Percentiles rank a stretch among this genome's conserved stretches.
phyloP scores from a whole-genome alignment of 2,113 vertebrate species.

The Sturnira hondurensis region DNA sequence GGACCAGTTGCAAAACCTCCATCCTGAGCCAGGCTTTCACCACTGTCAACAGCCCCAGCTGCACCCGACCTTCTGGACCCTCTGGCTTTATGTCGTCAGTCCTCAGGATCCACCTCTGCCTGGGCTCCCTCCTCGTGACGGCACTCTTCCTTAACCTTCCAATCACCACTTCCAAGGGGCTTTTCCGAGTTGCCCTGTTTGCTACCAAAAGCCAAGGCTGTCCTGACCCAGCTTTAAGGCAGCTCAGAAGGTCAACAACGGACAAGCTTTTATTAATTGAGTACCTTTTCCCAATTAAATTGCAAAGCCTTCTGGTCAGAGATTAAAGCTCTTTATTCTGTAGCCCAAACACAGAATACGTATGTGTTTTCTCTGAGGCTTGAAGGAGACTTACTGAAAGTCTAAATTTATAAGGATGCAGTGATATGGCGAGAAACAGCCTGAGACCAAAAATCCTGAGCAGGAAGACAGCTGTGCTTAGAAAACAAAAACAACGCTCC shows the following conservation, averaged over 20 bases:
- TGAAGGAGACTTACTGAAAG: constrained; percentile 55
- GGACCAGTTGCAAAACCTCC: neutral
- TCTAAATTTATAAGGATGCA: constrained; percentile 57
- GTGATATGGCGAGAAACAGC: constrained; percentile 52
- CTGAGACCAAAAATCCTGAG: constrained; percentile 47
- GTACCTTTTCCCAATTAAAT: constrained; percentile 11
- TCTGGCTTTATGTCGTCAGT: neutral
- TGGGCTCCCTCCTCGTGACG: neutral
- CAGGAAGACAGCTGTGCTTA: constrained; percentile 45
- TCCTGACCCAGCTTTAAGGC: neutral
- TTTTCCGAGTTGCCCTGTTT: neutral
- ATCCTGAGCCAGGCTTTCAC: neutral
- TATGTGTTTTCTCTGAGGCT: constrained; percentile 34
- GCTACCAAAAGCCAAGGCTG: neutral
- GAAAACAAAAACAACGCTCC: neutral
- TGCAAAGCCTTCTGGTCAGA: neutral
- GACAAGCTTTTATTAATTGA: neutral
- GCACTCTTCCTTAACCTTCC: neutral
- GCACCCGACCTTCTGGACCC: neutral
- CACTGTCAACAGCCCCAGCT: neutral
- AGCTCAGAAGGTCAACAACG: neutral
- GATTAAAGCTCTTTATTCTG: constrained; percentile 18
- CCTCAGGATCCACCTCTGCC: neutral
- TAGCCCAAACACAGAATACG: constrained; percentile 18
- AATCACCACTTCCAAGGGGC: neutral